These are phyloP conservation scores for Brachionus angularis DNA, from an alignment of 1,140 invertebrate species.

Conservation along the genomic window DNA sequence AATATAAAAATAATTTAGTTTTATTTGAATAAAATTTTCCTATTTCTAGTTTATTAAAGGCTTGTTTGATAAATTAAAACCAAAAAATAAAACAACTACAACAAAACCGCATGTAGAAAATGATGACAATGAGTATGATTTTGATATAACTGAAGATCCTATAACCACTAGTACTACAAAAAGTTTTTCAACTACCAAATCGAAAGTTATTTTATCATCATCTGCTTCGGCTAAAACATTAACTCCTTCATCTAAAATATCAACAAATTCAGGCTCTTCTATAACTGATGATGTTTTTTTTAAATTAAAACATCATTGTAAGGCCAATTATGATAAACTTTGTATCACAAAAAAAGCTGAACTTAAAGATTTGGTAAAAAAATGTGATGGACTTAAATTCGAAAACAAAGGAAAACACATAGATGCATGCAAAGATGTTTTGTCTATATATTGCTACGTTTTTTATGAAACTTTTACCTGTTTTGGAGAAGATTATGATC, in stretches of 20 bases:
- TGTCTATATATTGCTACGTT: slow-evolving; percentile 40
- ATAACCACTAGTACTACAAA: no score
- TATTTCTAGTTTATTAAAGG: slow-evolving; percentile 18
- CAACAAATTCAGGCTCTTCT: no score
- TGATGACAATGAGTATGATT: no score
- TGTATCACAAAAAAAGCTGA: slow-evolving; percentile 6
- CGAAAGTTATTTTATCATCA: background rate
- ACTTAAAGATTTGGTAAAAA: background rate
- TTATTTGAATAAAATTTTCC: background rate
- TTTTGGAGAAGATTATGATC: background rate
- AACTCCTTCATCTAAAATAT: no score
- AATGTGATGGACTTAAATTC: background rate
- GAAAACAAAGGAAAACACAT: background rate
- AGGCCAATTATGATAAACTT: background rate
- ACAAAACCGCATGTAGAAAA: no score
- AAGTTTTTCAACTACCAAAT: background rate
- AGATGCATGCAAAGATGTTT: background rate
- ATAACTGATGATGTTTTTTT: slow-evolving; percentile 16
- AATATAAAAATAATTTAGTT: background rate
- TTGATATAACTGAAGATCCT: no score
- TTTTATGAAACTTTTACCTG: background rate
- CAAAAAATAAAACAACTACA: background rate
- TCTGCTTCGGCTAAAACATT: background rate
- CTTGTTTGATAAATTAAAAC: background rate
- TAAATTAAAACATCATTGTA: slow-evolving; percentile 24